phyloP scores from a whole-genome alignment of 2,888 invertebrate species.

The Drosophila macrospina region DNA sequence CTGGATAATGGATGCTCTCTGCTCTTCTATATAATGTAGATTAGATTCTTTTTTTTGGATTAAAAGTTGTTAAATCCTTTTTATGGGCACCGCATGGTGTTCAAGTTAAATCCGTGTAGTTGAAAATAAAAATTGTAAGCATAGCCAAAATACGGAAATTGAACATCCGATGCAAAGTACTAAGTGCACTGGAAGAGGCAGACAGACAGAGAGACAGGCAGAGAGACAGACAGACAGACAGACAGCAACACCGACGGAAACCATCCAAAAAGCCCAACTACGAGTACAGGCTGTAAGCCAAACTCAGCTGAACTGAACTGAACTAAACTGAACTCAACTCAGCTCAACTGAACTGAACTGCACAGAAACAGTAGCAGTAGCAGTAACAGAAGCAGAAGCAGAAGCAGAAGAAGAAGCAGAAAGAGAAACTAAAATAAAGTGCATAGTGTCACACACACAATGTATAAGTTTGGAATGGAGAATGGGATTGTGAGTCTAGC shows the following conservation, averaged over 20 bases:
- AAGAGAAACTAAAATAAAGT: constrained; percentile 50
- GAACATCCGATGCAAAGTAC: constrained; percentile 69
- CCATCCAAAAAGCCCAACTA: constrained; percentile 53
- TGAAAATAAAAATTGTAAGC: constrained; percentile 9
- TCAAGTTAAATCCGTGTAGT: constrained; percentile 9
- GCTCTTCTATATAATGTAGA: neutral
- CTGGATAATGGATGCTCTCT: neutral
- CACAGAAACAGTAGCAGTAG: constrained; percentile 14
- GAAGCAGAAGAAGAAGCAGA: constrained; percentile 14
- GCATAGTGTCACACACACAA: constrained; percentile 36
- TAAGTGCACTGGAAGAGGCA: constrained; percentile 49
- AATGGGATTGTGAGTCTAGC: constrained; percentile 9
- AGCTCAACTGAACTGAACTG: constrained; percentile 36
- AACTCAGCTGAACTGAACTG: constrained; percentile 39
- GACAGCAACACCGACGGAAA: constrained; percentile 57
- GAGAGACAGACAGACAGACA: constrained; percentile 19
- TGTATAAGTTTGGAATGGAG: constrained; percentile 28
- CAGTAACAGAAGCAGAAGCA: constrained; percentile 8
- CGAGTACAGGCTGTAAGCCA: constrained; percentile 36
- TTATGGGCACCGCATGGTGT: constrained; percentile 9
- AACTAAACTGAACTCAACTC: constrained; percentile 30
- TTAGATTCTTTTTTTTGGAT: neutral
- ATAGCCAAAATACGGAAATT: constrained; percentile 63
- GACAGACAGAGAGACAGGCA: too few species aligned
- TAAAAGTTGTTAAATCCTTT: constrained; percentile 11